Evolutionary conservation across 1,140 invertebrate genomes (phyloP).

Genomic region (Cylas formicarius): DNA sequence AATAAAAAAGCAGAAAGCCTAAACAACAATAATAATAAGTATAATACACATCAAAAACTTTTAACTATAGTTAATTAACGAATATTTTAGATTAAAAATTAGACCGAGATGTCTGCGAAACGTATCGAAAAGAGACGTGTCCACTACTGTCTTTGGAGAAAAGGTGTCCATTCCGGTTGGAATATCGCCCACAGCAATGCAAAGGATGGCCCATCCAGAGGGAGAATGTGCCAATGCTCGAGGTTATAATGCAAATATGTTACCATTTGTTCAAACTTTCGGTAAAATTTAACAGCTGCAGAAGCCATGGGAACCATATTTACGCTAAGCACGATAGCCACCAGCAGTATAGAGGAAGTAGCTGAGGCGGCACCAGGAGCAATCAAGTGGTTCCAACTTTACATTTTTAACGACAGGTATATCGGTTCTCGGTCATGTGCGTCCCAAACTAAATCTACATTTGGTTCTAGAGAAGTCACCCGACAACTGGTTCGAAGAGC

Average conservation of each 20-base stretch:
- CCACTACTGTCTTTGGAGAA: constrained; percentile 59
- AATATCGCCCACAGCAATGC: constrained; percentile 88
- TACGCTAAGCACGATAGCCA: constrained; percentile 80
- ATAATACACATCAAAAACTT: too few species aligned
- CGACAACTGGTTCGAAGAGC: constrained; percentile 67
- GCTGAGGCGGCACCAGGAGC: constrained; percentile 64
- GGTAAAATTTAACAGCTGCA: constrained; percentile 55
- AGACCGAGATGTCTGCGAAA: constrained; percentile 72
- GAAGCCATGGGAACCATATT: constrained; percentile 65
- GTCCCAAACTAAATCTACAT: constrained; percentile 2
- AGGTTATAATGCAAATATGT: constrained; percentile 47
- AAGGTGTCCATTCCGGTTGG: constrained; percentile 74
- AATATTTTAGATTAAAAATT: constrained; percentile 59
- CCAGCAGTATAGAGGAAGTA: constrained; percentile 83
- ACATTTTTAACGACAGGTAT: constrained; percentile 75
- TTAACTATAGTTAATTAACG: constrained; percentile 3
- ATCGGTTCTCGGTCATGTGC: neutral
- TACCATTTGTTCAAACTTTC: constrained; percentile 4
- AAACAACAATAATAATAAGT: too few species aligned
- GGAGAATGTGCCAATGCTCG: constrained; percentile 80
- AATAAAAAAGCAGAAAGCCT: too few species aligned
- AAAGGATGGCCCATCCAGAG: constrained; percentile 83
- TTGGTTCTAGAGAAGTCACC: constrained; percentile 57
- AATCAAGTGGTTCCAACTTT: constrained; percentile 86
- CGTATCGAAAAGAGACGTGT: constrained; percentile 58